Evolutionary conservation across 2,888 invertebrate genomes (phyloP).

Genomic region (Acanthoscelides obtectus): DNA sequence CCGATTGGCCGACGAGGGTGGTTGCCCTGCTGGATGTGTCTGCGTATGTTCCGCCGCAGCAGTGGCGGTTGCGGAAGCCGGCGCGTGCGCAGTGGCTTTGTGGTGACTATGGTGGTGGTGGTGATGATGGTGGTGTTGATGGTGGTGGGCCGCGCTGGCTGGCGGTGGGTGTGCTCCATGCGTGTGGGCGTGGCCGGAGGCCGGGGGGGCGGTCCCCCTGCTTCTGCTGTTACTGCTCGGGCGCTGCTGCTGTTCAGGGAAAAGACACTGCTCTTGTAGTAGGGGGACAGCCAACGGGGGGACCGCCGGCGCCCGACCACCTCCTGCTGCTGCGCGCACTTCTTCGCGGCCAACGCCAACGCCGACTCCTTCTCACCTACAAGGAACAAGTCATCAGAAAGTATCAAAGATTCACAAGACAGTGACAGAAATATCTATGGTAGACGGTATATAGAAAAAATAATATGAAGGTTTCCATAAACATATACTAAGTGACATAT

Average conservation of each 20-base stretch:
- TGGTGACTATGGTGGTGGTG: neutral
- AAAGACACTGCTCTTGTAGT: neutral
- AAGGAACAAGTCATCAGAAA: neutral
- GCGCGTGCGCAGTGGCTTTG: neutral
- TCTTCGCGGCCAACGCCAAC: neutral
- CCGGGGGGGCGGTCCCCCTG: slow-evolving; percentile 53
- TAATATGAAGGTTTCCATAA: too few relatives aligned
- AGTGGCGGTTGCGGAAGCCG: neutral
- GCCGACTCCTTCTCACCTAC: neutral
- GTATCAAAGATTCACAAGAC: too few relatives aligned
- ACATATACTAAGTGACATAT: too few relatives aligned
- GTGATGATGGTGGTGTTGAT: neutral
- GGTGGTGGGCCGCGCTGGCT: neutral
- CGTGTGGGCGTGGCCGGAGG: slow-evolving; percentile 48
- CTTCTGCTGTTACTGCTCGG: too few relatives aligned
- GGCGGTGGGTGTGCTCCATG: slow-evolving; percentile 67
- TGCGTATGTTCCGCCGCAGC: neutral
- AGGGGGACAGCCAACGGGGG: slow-evolving; percentile 25
- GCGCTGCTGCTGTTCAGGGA: slow-evolving; percentile 2
- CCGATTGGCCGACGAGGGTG: neutral
- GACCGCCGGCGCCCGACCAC: slow-evolving; percentile 35
- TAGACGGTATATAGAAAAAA: too few relatives aligned
- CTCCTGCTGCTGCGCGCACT: neutral
- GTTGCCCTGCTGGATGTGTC: too few relatives aligned
- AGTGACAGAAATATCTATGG: too few relatives aligned